Evolutionary conservation across 2,888 invertebrate species (phyloP), one percentile per base, ranked within the genome.

Genomic region (Odontocolon sp.): DNA sequence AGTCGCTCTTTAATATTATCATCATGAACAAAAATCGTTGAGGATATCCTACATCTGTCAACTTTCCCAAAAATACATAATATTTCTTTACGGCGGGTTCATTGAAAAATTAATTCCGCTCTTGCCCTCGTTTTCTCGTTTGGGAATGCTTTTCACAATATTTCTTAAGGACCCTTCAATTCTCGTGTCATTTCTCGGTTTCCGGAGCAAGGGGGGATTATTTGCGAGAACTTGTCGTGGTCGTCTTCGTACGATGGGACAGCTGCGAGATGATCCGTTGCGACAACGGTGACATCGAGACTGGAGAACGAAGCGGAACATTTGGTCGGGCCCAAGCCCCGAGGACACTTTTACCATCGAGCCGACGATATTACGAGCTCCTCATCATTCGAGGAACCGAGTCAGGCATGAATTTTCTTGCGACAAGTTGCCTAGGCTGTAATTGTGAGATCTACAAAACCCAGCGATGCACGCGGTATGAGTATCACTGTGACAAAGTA

Each of bases 391-490:
- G 81, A 47, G 21, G 57, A 73, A 81, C 61, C 72, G 83, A 76
- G 64, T 84, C 80, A 83, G 81, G 85, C 85, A 85, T 85, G 85
- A 85, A 86, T 85, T 80, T 86, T 82, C 82, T 78, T 83, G 85
- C 85, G 83, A 86, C 87, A 85, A 86, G 87, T 86, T 85, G 84
- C 74, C 81, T 80, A 78, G 11, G 21, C 21, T 38, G 18, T 38
- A 38, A 16, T 18, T 21, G 74, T 80, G 64, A 66, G 74, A 76
- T 77, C 80, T 59, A 82, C 79, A 83, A 81, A 81, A 79, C 77
- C 78, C 36, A 69, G 38, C 70, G 61, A 57, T 45, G 36, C 40
- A 47, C 52, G 33, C 54, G 33, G 47, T 63, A 66, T 68, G 67
- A 78, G 76, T 81, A 80, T 77, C 78, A 73, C 79, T 80, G 67